Percentiles rank a stretch among this genome's conserved stretches.
Evolutionary conservation across 2,888 invertebrate species (phyloP).

Genomic region (Cordilura impudica): DNA sequence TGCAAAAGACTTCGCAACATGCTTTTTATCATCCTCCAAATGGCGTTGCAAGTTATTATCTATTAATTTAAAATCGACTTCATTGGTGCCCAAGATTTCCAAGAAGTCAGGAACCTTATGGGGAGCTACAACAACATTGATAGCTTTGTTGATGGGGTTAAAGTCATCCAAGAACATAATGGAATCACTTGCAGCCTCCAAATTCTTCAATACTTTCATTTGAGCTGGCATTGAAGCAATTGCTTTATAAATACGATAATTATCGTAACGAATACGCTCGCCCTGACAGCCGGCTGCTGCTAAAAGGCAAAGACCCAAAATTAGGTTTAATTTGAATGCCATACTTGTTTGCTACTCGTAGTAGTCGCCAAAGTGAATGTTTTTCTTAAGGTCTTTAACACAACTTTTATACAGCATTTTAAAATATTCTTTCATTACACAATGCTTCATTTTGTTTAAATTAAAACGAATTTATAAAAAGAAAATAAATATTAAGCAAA

Average conservation of each 20-base stretch:
- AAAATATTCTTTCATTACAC: no score
- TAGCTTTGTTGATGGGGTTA: slow-evolving; percentile 75
- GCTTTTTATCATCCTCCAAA: slow-evolving; percentile 67
- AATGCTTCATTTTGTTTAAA: no score
- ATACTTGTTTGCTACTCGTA: slow-evolving; percentile 25
- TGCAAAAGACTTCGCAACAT: slow-evolving; percentile 60
- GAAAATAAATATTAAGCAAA: no score
- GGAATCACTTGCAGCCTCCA: slow-evolving; percentile 76
- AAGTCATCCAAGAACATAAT: slow-evolving; percentile 79
- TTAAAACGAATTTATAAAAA: no score
- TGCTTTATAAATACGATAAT: slow-evolving; percentile 81
- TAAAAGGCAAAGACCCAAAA: slow-evolving; percentile 66
- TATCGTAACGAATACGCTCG: slow-evolving; percentile 78
- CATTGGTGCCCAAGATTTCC: slow-evolving; percentile 66
- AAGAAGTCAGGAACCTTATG: slow-evolving; percentile 72
- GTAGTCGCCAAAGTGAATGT: slow-evolving; percentile 38
- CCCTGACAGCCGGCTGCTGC: slow-evolving; percentile 56
- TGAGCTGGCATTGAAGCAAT: slow-evolving; percentile 79
- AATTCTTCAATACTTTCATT: slow-evolving; percentile 78
- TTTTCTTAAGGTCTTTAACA: neutral
- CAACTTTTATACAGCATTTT: slow-evolving; percentile 54
- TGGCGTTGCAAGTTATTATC: slow-evolving; percentile 76
- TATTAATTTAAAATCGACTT: slow-evolving; percentile 79
- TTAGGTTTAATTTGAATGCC: slow-evolving; percentile 59
- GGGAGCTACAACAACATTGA: slow-evolving; percentile 78